Evolutionary conservation across 1,140 invertebrate species (phyloP).

Genomic region (Lysiphlebus fabarum): DNA sequence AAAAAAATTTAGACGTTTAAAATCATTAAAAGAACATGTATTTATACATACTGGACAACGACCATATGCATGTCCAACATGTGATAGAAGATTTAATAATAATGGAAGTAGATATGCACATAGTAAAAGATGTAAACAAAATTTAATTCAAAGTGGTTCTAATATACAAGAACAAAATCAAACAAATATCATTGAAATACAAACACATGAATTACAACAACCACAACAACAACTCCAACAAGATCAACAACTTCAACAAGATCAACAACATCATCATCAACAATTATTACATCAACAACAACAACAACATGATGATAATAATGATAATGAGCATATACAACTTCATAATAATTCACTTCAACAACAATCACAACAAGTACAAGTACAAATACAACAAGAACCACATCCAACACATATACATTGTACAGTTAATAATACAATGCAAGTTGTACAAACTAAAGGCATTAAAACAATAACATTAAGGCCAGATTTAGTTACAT

Average conservation of each 20-base stretch:
- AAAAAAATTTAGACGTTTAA: slow-evolving; percentile 61
- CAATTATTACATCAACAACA: slow-evolving; percentile 28
- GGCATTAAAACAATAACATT: slow-evolving; percentile 53
- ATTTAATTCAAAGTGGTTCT: slow-evolving; percentile 38
- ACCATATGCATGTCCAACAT: slow-evolving; percentile 55
- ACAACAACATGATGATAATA: slow-evolving; percentile 6
- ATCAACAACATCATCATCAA: slow-evolving; percentile 20
- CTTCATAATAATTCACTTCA: slow-evolving; percentile 23
- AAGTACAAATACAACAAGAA: slow-evolving; percentile 14
- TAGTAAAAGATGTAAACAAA: slow-evolving; percentile 52
- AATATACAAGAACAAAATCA: neutral
- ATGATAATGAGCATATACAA: neutral
- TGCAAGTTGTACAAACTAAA: slow-evolving; percentile 44
- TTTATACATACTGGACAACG: slow-evolving; percentile 62
- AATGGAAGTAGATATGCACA: slow-evolving; percentile 54
- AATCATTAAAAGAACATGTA: slow-evolving; percentile 62
- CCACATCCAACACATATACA: slow-evolving; percentile 19
- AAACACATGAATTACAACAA: slow-evolving; percentile 9
- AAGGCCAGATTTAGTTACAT: slow-evolving; percentile 29
- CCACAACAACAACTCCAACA: slow-evolving; percentile 24
- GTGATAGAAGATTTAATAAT: slow-evolving; percentile 52
- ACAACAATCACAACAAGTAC: slow-evolving; percentile 2
- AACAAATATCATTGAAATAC: neutral
- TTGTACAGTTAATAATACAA: slow-evolving; percentile 11
- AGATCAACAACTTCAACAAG: slow-evolving; percentile 25